These are phyloP conservation scores for Rhinoptilus africanus DNA, from an alignment of 2,113 vertebrate species.

Conservation along the genomic window DNA sequence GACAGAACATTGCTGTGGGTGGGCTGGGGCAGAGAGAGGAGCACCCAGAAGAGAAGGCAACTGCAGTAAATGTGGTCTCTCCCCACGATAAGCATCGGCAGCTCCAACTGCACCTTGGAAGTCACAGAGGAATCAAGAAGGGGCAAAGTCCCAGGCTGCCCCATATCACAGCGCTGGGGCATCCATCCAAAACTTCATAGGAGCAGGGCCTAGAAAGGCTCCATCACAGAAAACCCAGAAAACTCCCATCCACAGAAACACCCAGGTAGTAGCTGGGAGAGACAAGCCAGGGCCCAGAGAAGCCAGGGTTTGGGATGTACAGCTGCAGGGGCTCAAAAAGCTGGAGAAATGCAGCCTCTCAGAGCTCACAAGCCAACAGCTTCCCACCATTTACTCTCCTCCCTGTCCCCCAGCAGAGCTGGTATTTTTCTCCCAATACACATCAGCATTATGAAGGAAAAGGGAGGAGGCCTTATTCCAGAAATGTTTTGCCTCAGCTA, in stretches of 20 bases:
- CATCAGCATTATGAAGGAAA: neutral
- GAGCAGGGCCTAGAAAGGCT: neutral
- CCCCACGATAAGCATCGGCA: neutral
- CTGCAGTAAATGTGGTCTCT: neutral
- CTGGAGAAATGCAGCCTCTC: neutral
- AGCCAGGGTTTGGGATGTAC: neutral
- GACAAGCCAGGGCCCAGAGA: neutral
- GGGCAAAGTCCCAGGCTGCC: neutral
- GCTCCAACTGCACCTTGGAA: neutral
- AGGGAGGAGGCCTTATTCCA: neutral
- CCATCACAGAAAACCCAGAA: neutral
- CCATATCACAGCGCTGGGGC: accelerated
- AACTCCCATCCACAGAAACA: neutral
- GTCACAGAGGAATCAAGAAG: accelerated
- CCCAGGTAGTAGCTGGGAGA: neutral
- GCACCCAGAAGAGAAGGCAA: accelerated
- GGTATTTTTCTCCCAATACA: neutral
- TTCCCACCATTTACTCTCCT: neutral
- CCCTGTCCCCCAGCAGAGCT: neutral
- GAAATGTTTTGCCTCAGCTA: neutral
- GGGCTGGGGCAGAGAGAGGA: neutral
- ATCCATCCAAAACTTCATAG: accelerated
- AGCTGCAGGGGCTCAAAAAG: neutral
- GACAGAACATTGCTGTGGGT: accelerated
- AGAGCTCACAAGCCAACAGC: neutral